A percentile compares a stretch with the other conserved stretches of the same genome.
Conservation (phyloP, 2,888 invertebrate genomes). For the Sinohyriopsis cumingii region DNA sequence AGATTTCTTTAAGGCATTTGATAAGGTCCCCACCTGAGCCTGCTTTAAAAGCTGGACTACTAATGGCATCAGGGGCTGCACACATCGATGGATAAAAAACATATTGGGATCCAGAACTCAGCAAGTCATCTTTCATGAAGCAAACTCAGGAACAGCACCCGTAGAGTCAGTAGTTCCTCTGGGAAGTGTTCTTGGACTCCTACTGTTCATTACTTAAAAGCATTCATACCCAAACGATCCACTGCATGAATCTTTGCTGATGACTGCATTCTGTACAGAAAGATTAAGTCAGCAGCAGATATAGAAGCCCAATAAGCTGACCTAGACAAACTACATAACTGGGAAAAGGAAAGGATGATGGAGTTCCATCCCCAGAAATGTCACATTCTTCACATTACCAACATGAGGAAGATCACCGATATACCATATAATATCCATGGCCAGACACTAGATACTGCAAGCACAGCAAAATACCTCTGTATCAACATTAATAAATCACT, state of each 20-base stretch:
- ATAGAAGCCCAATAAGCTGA: neutral
- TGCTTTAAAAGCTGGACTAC: too few relatives aligned
- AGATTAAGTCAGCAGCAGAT: neutral
- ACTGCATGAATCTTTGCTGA: conserved; percentile 5
- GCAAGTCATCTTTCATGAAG: neutral
- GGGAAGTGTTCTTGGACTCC: neutral
- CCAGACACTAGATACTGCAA: conserved; percentile 11
- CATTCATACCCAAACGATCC: neutral
- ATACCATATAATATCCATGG: conserved; percentile 17
- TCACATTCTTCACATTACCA: conserved; percentile 10
- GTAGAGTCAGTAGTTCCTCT: conserved; percentile 1
- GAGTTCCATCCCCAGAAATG: conserved; percentile 6
- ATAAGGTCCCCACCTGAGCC: too few relatives aligned
- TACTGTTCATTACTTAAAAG: conserved; percentile 2
- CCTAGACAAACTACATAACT: conserved; percentile 1
- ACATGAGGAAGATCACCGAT: conserved; percentile 8
- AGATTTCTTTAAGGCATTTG: too few relatives aligned
- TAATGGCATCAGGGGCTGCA: neutral
- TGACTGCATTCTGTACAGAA: neutral
- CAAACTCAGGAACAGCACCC: neutral
- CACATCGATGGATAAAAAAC: neutral
- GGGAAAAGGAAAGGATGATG: conserved; percentile 4
- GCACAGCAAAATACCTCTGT: conserved; percentile 16
- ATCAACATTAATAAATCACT: conserved; percentile 10
- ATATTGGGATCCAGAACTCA: too few relatives aligned